Conservation (phyloP, 2,113 vertebrate genomes). For the Thinocorus orbignyianus region DNA sequence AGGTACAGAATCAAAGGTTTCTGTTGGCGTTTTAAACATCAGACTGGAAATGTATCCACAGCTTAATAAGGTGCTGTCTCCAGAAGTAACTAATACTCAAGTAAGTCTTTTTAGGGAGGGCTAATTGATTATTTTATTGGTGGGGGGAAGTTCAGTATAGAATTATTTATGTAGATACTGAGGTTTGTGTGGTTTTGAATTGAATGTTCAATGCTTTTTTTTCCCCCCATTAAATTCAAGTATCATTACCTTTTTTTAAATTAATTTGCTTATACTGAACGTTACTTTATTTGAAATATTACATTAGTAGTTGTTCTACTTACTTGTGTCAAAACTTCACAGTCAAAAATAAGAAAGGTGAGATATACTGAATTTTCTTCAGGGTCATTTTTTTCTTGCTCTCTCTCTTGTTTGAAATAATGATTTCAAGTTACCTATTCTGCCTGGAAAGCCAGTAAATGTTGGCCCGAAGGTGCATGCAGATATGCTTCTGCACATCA, state of each 20-base stretch:
- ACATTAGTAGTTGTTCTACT: neutral
- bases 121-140: neutral
- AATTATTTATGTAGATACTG: neutral
- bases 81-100: slow-evolving; percentile 90
- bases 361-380: neutral
- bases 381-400: neutral
- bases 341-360: neutral
- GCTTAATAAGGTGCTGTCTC: slow-evolving; percentile 80
- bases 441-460: neutral
- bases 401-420: neutral
- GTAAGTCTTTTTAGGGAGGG: slow-evolving; percentile 66
- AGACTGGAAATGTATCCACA: slow-evolving; percentile 91
- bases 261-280: neutral
- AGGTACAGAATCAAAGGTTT: slow-evolving; percentile 94
- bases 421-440: neutral
- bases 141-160: rapidly evolving
- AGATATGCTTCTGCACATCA: neutral
- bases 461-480: neutral
- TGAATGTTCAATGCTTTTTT: neutral
- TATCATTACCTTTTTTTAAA: neutral
- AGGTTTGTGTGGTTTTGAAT: neutral
- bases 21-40: slow-evolving; percentile 91
- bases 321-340: neutral
- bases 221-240: neutral
- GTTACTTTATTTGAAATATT: neutral